A percentile compares a stretch with the other conserved stretches of the same genome.
Evolutionary conservation across 2,888 invertebrate species (phyloP).

Genomic region (Mythimna impura): DNA sequence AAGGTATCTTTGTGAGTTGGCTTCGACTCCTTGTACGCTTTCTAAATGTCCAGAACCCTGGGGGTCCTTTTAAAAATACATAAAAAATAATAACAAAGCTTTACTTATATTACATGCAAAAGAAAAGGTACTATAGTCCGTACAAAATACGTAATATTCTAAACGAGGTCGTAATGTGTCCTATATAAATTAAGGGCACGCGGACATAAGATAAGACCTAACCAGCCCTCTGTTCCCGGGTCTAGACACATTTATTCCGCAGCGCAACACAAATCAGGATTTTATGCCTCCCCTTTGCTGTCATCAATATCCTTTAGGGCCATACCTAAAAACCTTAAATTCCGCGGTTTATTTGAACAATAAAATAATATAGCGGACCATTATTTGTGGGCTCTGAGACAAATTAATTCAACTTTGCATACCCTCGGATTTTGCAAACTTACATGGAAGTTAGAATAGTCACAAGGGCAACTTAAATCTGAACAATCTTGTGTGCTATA

Average conservation of each 20-base stretch:
- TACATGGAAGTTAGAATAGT: conserved; percentile 25
- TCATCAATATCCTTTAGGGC: conserved; percentile 59
- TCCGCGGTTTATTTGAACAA: conserved; percentile 54
- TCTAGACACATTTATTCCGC: conserved; percentile 48
- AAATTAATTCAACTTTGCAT: conserved; percentile 51
- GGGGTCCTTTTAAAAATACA: no score
- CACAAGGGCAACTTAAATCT: conserved; percentile 37
- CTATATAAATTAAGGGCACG: conserved; percentile 7
- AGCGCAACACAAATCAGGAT: conserved; percentile 55
- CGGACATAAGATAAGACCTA: conserved; percentile 31
- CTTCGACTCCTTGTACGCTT: no score
- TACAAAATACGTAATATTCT: background rate
- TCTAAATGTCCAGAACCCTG: no score
- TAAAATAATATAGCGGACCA: conserved; percentile 54
- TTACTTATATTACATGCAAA: no score
- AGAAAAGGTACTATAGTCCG: no score
- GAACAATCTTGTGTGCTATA: conserved; percentile 14
- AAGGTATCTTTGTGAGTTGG: no score
- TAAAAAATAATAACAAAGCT: no score
- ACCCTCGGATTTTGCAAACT: conserved; percentile 26
- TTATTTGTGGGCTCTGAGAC: conserved; percentile 40
- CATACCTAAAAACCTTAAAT: conserved; percentile 48
- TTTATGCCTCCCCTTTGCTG: conserved; percentile 59
- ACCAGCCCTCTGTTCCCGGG: conserved; percentile 16
- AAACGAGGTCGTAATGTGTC: background rate